Percentiles rank a stretch among this genome's conserved stretches.
phyloP scores from a whole-genome alignment of 1,140 invertebrate species.

The Bombus picipes region DNA sequence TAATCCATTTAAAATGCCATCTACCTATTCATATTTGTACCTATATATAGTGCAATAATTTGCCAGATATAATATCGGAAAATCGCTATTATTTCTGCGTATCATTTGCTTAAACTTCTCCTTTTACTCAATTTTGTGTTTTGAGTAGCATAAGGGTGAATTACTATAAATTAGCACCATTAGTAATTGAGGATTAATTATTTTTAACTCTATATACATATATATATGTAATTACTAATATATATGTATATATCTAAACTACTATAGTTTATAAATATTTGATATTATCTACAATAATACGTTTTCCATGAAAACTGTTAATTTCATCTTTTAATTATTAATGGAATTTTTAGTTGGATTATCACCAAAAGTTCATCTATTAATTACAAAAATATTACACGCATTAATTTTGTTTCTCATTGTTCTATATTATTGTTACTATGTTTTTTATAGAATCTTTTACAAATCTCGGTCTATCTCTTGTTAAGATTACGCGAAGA shows the following conservation, averaged over 20 bases:
- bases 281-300: background rate
- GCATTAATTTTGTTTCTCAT: background rate
- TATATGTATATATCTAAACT: background rate
- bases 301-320: background rate
- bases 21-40: too few species aligned
- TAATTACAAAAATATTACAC: background rate
- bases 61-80: background rate
- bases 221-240: background rate
- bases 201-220: background rate
- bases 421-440: background rate
- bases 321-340: background rate
- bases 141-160: background rate
- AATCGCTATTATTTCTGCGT: background rate
- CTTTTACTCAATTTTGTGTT: background rate
- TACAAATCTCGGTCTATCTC: background rate
- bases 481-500: background rate
- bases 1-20: too few species aligned
- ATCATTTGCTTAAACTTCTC: background rate
- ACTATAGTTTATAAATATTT: background rate
- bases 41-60: too few species aligned
- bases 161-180: conserved; percentile 25
- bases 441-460: background rate
- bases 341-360: background rate
- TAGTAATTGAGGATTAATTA: too few species aligned
- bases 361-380: background rate